Percentiles rank a stretch among this genome's conserved stretches.
These are phyloP conservation scores for Heterohyrax brucei DNA, from an alignment of 2,797 vertebrate genomes.

Conservation along the genomic window DNA sequence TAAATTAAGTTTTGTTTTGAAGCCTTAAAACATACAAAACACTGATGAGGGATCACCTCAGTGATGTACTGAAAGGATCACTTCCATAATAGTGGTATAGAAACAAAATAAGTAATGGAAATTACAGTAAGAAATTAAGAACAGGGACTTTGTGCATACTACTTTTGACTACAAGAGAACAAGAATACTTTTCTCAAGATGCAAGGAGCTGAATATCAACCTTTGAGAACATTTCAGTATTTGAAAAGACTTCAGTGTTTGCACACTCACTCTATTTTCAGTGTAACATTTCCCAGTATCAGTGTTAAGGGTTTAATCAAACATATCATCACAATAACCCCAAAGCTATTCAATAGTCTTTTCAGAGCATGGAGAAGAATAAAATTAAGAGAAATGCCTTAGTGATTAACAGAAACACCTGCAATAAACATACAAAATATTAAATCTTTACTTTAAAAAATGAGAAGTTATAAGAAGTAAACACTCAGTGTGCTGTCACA, in stretches of 20 bases:
- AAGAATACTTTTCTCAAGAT: conserved; percentile 66
- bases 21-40: conserved; percentile 35
- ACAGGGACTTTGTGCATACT: neutral
- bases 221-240: conserved; percentile 13
- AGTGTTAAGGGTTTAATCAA: neutral
- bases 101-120: conserved; percentile 37
- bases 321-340: neutral
- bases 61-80: conserved; percentile 22
- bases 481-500: neutral
- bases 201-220: conserved; percentile 9
- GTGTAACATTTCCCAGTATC: conserved; percentile 27
- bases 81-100: neutral
- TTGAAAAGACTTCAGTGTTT: conserved; percentile 43
- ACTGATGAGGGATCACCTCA: neutral
- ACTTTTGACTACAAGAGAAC: conserved; percentile 45
- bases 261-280: conserved; percentile 56
- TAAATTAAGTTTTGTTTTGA: conserved; percentile 35
- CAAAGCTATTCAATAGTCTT: conserved; percentile 30
- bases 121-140: conserved; percentile 14
- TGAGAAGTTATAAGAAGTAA: conserved; percentile 24
- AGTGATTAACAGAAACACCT: neutral
- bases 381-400: conserved; percentile 47
- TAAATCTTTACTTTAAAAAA: conserved; percentile 4
- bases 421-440: conserved; percentile 40
- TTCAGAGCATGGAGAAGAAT: neutral